Percentiles rank a stretch among this genome's conserved stretches.
Conservation (phyloP, 2,797 vertebrate genomes). For the Alca torda region DNA sequence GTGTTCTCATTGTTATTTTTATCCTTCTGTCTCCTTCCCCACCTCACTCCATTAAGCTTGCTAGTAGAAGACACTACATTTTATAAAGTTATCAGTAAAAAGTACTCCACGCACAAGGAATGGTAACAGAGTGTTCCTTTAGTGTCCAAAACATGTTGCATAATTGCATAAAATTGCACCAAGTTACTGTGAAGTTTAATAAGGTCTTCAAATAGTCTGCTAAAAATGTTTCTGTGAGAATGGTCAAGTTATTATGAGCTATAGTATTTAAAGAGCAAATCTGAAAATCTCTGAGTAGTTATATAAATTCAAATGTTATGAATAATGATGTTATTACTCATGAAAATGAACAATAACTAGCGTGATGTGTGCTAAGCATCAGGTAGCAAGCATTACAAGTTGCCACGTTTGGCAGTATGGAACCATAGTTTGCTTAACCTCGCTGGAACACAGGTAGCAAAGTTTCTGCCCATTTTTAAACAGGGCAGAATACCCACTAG, state of each 20-base stretch:
- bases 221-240: not conserved
- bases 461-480: not conserved
- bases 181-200: not conserved
- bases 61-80: not conserved
- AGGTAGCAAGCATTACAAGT: not conserved
- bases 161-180: not conserved
- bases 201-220: not conserved
- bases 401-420: not conserved
- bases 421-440: not conserved
- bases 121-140: not conserved
- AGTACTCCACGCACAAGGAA: not conserved
- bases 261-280: not conserved
- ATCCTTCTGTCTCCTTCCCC: conserved; percentile 4
- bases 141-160: not conserved
- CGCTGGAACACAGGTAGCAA: not conserved
- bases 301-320: not conserved
- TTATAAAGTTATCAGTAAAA: conserved; percentile 6
- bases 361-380: not conserved
- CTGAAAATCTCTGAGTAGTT: not conserved
- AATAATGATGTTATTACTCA: not conserved
- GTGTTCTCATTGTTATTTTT: conserved; percentile 42
- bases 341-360: not conserved
- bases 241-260: not conserved
- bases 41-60: not conserved
- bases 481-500: not conserved